A percentile compares a stretch with the other conserved stretches of the same genome.
phyloP scores from a whole-genome alignment of 2,113 vertebrate species.

The Ovis canadensis region DNA sequence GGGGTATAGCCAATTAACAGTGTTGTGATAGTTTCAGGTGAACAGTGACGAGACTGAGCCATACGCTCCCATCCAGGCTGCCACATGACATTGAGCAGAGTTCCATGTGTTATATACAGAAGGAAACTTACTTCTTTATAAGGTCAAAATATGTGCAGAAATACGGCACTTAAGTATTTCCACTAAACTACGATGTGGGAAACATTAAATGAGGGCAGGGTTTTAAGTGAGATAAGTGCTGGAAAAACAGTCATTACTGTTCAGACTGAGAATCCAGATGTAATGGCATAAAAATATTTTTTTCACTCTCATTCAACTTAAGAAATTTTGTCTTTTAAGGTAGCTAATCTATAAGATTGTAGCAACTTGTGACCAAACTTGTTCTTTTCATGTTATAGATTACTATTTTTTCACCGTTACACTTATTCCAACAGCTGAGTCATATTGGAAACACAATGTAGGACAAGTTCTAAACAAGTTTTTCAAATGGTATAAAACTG shows the following conservation, averaged over 20 bases:
- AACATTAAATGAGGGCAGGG: background rate
- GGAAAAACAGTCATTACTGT: background rate
- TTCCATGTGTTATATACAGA: background rate
- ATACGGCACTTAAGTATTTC: background rate
- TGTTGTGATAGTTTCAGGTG: background rate
- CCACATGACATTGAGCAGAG: background rate
- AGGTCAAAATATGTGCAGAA: background rate
- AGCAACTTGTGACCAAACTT: background rate
- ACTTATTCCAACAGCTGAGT: background rate
- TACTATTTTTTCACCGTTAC: background rate
- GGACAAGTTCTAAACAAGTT: background rate
- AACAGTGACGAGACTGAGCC: background rate
- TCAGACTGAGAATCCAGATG: background rate
- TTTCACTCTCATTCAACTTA: background rate
- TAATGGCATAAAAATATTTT: background rate
- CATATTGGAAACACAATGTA: background rate
- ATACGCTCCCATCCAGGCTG: background rate
- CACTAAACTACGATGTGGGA: background rate
- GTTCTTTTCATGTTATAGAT: background rate
- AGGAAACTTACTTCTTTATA: background rate
- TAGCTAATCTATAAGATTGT: background rate
- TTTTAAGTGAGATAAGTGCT: background rate
- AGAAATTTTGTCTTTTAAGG: background rate
- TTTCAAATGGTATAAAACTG: background rate
- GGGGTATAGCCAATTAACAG: background rate